phyloP scores from a whole-genome alignment of 2,797 vertebrate genomes.

The Sarcophilus harrisii region DNA sequence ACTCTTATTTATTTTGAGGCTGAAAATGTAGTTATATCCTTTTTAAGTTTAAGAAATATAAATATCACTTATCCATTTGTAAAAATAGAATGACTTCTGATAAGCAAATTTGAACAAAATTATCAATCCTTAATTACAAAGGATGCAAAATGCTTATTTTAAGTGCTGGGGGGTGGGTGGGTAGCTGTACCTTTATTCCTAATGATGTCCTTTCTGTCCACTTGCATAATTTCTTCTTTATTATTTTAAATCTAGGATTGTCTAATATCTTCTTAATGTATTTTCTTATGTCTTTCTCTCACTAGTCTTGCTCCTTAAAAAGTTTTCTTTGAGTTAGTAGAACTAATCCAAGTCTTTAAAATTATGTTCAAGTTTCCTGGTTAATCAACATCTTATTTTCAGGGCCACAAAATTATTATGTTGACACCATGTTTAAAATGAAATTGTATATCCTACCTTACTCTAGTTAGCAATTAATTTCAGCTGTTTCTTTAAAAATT shows the following conservation, averaged over 20 bases:
- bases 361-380: not conserved
- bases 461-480: not conserved
- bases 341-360: not conserved
- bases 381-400: not conserved
- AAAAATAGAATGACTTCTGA: not conserved
- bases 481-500: not conserved
- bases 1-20: not conserved
- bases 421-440: not conserved
- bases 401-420: not conserved
- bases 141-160: not conserved
- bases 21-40: not conserved
- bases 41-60: not conserved
- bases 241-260: not conserved
- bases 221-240: not conserved
- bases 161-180: not conserved
- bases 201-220: not conserved
- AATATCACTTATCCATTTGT: not conserved
- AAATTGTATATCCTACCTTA: not conserved
- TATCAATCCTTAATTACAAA: not conserved
- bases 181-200: not conserved
- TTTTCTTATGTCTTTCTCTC: not conserved
- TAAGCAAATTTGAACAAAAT: not conserved
- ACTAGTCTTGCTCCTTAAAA: not conserved
- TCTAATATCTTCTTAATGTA: not conserved
- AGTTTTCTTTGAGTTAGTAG: not conserved